Conservation (phyloP, 2,113 vertebrate genomes). For the Triplophysa siluroides region DNA sequence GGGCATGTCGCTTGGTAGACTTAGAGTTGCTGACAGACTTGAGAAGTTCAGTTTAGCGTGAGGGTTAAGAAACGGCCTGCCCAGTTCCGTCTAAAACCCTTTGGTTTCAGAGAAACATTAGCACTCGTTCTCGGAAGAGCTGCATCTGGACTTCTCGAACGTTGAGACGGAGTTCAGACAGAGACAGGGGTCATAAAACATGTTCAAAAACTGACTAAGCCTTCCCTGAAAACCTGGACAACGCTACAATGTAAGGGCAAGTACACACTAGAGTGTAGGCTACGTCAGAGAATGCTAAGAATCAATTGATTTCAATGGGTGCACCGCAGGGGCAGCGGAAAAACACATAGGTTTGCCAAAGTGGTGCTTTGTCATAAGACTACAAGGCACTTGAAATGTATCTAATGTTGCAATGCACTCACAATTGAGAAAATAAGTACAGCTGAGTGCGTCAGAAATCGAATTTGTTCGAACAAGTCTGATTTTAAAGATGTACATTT, state of each 20-base stretch:
- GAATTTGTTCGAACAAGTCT: too few species aligned
- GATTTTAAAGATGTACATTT: too few species aligned
- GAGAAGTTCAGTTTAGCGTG: neutral
- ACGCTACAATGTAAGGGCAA: neutral
- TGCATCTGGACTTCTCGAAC: neutral
- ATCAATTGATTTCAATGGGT: neutral
- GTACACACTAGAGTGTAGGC: too few species aligned
- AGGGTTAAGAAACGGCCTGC: neutral
- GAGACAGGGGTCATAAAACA: neutral
- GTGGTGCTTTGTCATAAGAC: neutral
- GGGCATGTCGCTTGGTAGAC: neutral
- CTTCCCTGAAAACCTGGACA: neutral
- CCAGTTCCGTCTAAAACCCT: neutral
- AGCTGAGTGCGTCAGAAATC: too few species aligned
- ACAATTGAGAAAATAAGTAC: neutral
- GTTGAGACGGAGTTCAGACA: neutral
- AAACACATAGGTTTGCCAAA: neutral
- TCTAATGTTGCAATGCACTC: neutral
- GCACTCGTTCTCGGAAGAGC: neutral
- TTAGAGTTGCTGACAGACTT: neutral
- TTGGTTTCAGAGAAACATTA: constrained; percentile 13
- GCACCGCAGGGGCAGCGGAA: neutral
- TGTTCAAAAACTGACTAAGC: neutral
- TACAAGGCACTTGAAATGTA: neutral
- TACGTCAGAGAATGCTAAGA: neutral